These are phyloP conservation scores for Heterodera filipjevi DNA, from an alignment of 2,888 invertebrate genomes.

Conservation along the genomic window DNA sequence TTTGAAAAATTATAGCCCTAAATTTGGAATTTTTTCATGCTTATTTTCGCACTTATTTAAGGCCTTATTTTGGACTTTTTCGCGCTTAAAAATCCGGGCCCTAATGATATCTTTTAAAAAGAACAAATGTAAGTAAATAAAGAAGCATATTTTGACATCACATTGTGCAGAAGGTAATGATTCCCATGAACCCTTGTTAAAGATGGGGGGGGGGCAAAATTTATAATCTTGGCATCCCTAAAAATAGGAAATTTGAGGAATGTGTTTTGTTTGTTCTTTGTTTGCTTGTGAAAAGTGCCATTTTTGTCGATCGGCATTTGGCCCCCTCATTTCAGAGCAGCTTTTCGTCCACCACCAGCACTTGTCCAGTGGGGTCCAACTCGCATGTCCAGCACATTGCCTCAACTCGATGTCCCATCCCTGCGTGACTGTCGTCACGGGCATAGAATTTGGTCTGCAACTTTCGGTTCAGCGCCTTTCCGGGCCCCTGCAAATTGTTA, in stretches of 20 bases:
- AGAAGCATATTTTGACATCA: too few relatives aligned
- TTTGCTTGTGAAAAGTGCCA: neutral
- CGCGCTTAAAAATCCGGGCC: too few relatives aligned
- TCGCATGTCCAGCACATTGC: conserved; percentile 47
- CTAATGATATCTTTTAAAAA: too few relatives aligned
- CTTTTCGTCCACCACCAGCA: conserved; percentile 37
- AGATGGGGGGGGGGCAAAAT: too few relatives aligned
- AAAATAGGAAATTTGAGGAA: neutral
- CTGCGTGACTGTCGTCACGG: conserved; percentile 27
- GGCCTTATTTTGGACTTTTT: too few relatives aligned
- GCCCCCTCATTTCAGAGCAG: neutral
- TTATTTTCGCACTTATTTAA: too few relatives aligned
- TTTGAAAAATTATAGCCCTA: too few relatives aligned
- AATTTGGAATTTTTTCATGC: too few relatives aligned
- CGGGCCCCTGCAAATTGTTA: conserved; percentile 30
- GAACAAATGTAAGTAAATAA: too few relatives aligned
- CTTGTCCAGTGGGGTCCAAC: conserved; percentile 38
- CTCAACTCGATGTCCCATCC: conserved; percentile 31
- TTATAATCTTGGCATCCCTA: too few relatives aligned
- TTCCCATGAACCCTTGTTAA: too few relatives aligned
- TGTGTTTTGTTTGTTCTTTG: neutral
- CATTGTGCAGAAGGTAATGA: too few relatives aligned
- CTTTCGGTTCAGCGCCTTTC: conserved; percentile 23
- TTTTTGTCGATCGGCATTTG: neutral
- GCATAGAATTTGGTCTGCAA: conserved; percentile 36